Conservation (phyloP, 1,140 invertebrate species). For the Papilio dardanus region DNA sequence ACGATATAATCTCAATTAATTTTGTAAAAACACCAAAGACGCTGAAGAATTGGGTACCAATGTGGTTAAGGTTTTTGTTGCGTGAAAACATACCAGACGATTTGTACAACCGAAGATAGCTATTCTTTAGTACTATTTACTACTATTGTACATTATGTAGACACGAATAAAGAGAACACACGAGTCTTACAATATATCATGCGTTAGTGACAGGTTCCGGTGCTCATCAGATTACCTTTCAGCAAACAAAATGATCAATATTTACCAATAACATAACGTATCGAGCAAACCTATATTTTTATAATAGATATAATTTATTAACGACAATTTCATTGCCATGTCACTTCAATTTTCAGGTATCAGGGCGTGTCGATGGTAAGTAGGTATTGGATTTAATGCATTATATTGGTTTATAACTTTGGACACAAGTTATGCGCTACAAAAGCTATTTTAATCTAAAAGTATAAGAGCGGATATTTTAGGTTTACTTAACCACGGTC, state of each 20-base stretch:
- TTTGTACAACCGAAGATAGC: no score
- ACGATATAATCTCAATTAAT: no score
- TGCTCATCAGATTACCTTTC: slow-evolving; percentile 5
- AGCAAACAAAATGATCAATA: background rate
- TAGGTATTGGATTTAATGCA: background rate
- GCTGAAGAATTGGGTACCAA: no score
- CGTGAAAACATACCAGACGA: no score
- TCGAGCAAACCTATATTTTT: background rate
- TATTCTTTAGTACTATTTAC: no score
- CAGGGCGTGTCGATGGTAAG: background rate
- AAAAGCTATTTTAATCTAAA: slow-evolving; percentile 31
- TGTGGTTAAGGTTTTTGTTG: no score
- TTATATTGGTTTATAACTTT: background rate
- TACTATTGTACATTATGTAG: background rate
- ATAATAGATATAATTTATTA: background rate
- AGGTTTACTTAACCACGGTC: slow-evolving; percentile 1
- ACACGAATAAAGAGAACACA: background rate
- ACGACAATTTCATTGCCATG: background rate
- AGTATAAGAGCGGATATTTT: slow-evolving; percentile 21
- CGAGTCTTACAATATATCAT: background rate
- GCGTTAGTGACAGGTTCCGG: background rate
- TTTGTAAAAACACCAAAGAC: background rate
- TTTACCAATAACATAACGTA: background rate
- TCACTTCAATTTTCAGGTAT: background rate
- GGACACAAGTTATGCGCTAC: background rate